Evolutionary conservation across 2,888 invertebrate genomes (phyloP).

Genomic region (Morpho helenor): DNA sequence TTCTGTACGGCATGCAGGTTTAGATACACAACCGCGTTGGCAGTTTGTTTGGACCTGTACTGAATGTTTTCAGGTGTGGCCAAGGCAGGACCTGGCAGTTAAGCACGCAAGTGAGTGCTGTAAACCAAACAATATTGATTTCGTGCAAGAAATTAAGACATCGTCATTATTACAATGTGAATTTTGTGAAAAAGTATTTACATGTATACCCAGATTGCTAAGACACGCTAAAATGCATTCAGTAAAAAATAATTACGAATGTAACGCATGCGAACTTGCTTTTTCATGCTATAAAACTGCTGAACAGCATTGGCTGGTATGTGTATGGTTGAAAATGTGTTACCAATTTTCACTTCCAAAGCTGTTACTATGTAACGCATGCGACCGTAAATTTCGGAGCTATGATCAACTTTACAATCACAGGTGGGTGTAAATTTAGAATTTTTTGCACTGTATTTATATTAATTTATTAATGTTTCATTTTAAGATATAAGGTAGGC

Average conservation of each 20-base stretch:
- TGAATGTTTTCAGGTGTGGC: constrained; percentile 74
- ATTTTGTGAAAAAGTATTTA: constrained; percentile 67
- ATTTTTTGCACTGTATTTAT: neutral
- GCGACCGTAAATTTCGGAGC: constrained; percentile 69
- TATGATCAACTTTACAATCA: constrained; percentile 72
- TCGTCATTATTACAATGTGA: constrained; percentile 68
- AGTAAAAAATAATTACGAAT: constrained; percentile 83
- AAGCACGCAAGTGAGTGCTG: constrained; percentile 57
- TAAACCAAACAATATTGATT: constrained; percentile 44
- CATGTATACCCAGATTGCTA: constrained; percentile 63
- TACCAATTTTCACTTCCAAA: constrained; percentile 65
- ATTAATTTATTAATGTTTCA: constrained; percentile 11
- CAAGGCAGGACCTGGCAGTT: constrained; percentile 55
- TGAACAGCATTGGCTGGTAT: constrained; percentile 63
- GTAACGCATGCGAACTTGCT: constrained; percentile 68
- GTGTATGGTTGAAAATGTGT: constrained; percentile 58
- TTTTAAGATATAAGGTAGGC: constrained; percentile 59
- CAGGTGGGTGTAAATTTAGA: constrained; percentile 42
- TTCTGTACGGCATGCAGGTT: constrained; percentile 52
- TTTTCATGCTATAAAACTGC: constrained; percentile 61
- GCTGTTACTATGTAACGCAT: constrained; percentile 65
- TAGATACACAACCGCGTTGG: constrained; percentile 59
- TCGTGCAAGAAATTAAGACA: constrained; percentile 64
- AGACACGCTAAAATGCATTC: constrained; percentile 75
- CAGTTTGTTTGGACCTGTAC: constrained; percentile 72